Evolutionary conservation across 1,140 invertebrate species (phyloP), one percentile per base, ranked within the genome.

Genomic region (Drosophila rufa): DNA sequence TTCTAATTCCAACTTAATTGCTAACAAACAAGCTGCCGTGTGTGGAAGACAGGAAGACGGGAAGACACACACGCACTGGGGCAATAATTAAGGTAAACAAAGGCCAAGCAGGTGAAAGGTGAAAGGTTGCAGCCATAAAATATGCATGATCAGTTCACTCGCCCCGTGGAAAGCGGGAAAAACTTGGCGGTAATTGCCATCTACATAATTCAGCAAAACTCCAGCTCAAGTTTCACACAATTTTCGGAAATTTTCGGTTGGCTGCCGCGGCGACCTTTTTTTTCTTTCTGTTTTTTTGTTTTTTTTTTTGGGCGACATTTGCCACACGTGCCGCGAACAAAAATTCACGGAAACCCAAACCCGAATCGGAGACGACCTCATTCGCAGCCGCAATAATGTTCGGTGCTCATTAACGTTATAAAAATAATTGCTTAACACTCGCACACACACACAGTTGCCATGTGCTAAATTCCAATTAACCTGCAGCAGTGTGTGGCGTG

Each of bases 391-490:
- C 76, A 87, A 87, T 83, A 87, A 87, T 87, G 83, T 71, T 61
- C 76, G 47, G 60, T 85, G 85, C 85, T 90, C 85, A 90, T 90
- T 90, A 90, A 90, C 79, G 81, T 90, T 84, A 82, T 90, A 90
- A 90, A 90, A 90, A 90, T 90, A 90, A 90, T 90, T 90, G 85
- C 85, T 70, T 68, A 60, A 70, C 79, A 84, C 80, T 51, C 61
- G 56, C 62, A 74, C 27, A 45, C 42, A 27, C 66, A 51, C 42
- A 55, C 70, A 38, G 50, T 36, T 38, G 78, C 65, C 74, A 68
- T 84, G 85, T 89, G 60, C 80, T 83, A 90, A 90, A 84, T 89
- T 81, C 80, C 80, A 89, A 90, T 90, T 84, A 84, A 84, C 81
- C 83, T 73, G 77, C 73, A 42, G 45, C 25, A 38, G 36, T 74